phyloP scores from a whole-genome alignment of 2,113 vertebrate species.

The Dromaius novaehollandiae region DNA sequence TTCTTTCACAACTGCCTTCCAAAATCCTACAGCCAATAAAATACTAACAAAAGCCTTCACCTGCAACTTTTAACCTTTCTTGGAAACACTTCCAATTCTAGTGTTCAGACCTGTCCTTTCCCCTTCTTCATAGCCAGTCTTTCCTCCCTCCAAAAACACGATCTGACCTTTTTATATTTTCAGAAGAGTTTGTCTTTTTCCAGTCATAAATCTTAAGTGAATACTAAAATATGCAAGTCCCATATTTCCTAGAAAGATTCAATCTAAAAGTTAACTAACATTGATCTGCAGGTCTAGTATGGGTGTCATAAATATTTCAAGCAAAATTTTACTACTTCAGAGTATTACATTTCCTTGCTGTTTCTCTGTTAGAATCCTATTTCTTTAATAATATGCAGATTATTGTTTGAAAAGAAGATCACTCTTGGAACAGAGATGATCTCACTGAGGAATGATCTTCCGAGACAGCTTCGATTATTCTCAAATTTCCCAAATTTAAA shows the following conservation, averaged over 20 bases:
- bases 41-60: not conserved
- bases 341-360: not conserved
- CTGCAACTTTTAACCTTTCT: not conserved
- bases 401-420: not conserved
- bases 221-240: not conserved
- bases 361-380: not conserved
- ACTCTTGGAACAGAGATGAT: not conserved
- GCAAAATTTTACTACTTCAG: not conserved
- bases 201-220: not conserved
- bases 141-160: not conserved
- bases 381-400: not conserved
- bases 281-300: not conserved
- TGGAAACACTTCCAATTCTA: not conserved
- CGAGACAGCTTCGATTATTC: not conserved
- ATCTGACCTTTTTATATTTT: not conserved
- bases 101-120: not conserved
- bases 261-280: not conserved
- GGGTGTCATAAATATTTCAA: not conserved
- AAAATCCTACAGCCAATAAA: not conserved
- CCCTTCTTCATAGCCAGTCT: not conserved
- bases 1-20: constrained; percentile 51
- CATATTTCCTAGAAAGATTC: not conserved
- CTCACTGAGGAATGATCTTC: not conserved
- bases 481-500: not conserved
- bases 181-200: not conserved